A percentile compares a stretch with the other conserved stretches of the same genome.
These are phyloP conservation scores for Tinea semifulvella DNA, from an alignment of 2,888 invertebrate genomes.

Conservation along the genomic window DNA sequence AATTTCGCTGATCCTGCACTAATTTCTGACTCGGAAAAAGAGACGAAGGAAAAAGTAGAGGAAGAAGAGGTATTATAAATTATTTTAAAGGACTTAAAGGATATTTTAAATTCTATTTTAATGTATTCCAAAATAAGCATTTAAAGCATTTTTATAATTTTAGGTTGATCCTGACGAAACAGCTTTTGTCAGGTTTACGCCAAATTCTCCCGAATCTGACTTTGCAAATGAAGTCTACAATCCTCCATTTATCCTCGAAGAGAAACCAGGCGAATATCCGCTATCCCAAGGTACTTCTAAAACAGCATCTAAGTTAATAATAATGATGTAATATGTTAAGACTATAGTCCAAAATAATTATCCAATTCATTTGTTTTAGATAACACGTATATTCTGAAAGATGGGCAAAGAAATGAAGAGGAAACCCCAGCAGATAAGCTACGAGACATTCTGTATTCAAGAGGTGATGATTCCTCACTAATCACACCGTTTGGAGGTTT, in stretches of 20 bases:
- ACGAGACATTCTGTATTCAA: constrained; percentile 45
- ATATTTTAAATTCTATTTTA: constrained; percentile 8
- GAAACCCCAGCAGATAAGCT: constrained; percentile 40
- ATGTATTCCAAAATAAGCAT: background rate
- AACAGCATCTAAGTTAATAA: constrained; percentile 15
- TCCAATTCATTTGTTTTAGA: constrained; percentile 9
- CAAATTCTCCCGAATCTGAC: constrained; percentile 71
- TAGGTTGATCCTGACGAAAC: constrained; percentile 73
- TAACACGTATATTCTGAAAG: constrained; percentile 12
- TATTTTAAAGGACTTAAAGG: background rate
- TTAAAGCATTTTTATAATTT: constrained; percentile 7
- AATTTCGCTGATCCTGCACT: constrained; percentile 49
- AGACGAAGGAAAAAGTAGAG: constrained; percentile 21
- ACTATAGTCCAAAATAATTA: background rate
- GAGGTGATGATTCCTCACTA: constrained; percentile 42
- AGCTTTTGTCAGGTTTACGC: constrained; percentile 83
- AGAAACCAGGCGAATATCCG: constrained; percentile 40
- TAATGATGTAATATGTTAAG: constrained; percentile 2
- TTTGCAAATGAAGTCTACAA: constrained; percentile 85
- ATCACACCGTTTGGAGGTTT: constrained; percentile 53
- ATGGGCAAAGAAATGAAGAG: constrained; percentile 20
- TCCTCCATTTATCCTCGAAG: constrained; percentile 69
- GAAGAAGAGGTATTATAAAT: background rate
- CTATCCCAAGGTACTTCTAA: constrained; percentile 34
- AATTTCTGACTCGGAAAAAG: constrained; percentile 29